Percentiles rank a stretch among this genome's conserved stretches.
phyloP scores from a whole-genome alignment of 2,888 invertebrate species.

The Camponotus fellah region DNA sequence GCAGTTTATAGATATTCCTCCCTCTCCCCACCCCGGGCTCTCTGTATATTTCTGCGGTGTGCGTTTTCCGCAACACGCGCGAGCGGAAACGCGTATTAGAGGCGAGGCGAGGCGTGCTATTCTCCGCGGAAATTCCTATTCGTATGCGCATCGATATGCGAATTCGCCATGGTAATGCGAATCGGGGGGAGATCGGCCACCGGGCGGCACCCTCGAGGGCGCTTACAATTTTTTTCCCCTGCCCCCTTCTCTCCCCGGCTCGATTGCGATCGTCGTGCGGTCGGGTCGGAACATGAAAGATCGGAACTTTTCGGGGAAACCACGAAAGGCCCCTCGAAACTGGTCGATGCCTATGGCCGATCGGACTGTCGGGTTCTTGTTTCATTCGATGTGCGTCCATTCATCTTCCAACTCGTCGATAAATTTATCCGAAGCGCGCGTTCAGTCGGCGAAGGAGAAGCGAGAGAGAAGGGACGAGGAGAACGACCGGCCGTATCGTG shows the following conservation, averaged over 20 bases:
- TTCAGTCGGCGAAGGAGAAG: constrained; percentile 9
- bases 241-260: constrained; percentile 33
- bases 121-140: constrained; percentile 55
- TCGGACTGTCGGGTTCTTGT: constrained; percentile 43
- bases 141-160: constrained; percentile 71
- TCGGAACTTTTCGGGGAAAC: constrained; percentile 36
- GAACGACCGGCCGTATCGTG: not conserved
- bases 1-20: constrained; percentile 66
- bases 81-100: constrained; percentile 14
- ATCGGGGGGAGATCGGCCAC: constrained; percentile 2
- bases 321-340: not conserved
- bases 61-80: constrained; percentile 31
- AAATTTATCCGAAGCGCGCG: constrained; percentile 63
- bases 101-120: constrained; percentile 9
- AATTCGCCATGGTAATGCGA: constrained; percentile 68
- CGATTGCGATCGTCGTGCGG: constrained; percentile 40
- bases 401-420: constrained; percentile 66
- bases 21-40: not conserved
- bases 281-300: not conserved
- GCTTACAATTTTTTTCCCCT: constrained; percentile 59
- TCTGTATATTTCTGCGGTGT: constrained; percentile 63
- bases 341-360: constrained; percentile 30
- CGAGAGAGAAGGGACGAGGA: not conserved
- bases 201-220: constrained; percentile 58
- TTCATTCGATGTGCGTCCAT: constrained; percentile 57